phyloP scores from a whole-genome alignment of 2,888 invertebrate genomes.

The Ichneumon xanthorius region DNA sequence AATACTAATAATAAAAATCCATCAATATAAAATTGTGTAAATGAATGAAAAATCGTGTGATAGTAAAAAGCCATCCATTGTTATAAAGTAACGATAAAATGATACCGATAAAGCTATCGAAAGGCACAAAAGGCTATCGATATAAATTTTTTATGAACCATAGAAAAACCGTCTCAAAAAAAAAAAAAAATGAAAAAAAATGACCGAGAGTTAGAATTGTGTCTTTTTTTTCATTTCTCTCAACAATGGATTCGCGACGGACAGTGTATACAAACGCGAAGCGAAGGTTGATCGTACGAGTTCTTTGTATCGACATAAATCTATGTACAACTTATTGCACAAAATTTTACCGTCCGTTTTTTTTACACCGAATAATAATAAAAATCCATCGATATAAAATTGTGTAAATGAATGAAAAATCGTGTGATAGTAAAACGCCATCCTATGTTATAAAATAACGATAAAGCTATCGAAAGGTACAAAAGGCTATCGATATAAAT shows the following conservation, averaged over 20 bases:
- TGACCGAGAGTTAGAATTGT: not conserved
- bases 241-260: not conserved
- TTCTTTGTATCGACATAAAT: too few relatives aligned
- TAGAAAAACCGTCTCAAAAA: not conserved
- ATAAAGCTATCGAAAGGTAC: not conserved
- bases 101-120: not conserved
- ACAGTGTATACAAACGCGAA: not conserved
- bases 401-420: not conserved
- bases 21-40: not conserved
- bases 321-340: too few relatives aligned
- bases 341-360: too few relatives aligned
- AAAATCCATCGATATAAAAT: too few relatives aligned
- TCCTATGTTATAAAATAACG: not conserved
- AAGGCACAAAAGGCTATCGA: too few relatives aligned
- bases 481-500: not conserved
- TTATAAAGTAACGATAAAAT: not conserved
- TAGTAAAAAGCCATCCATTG: not conserved
- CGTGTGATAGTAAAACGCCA: not conserved
- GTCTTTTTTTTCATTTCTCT: not conserved
- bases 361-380: too few relatives aligned
- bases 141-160: not conserved
- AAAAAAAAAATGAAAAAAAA: not conserved
- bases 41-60: not conserved
- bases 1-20: too few relatives aligned
- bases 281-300: too few relatives aligned